Base-by-base conservation (phyloP, 2,888 invertebrate genomes). In the Netelia fuscicornis region DNA sequence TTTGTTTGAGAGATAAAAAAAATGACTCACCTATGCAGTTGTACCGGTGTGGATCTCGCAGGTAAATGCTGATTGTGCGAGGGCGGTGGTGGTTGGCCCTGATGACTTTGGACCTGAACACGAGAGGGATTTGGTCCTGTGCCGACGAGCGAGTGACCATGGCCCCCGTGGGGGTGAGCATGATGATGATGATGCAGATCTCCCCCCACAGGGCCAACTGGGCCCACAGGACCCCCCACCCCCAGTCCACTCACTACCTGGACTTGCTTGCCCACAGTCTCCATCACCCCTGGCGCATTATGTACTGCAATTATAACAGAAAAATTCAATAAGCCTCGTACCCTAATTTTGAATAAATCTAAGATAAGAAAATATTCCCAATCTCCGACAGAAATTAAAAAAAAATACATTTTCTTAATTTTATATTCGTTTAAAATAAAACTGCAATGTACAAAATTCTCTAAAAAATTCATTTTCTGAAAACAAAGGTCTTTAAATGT, bases 191-290 rank as follows among this genome's bases (percentile, higher is more conserved):
- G 93, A 91, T 93, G 93, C 89, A 93, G 90, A 90, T 93, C 93
- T 91, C 89, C 91, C 89, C 92, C 92, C 87, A 92, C 92, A 88
- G 92, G 91, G 87, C 91, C 91, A 87, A 91, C 91, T 70, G 91
- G 92, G 85, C 92, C 92, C 89, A 92, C 92, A 83, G 92, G 92
- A 90, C 93, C 93, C 90, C 92, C 93, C 90, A 92, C 93, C 90
- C 92, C 93, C 90, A 93, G 90, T 90, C 93, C 93, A 90, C 92
- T 92, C 90, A 93, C 93, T 89, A 93, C 93, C 90, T 92, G 93
- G 92, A 93, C 93, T 92, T 91, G 92, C 90, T 93, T 93, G 91
- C 93, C 92, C 92, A 92, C 93, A 90, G 93, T 92, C 92, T 93
- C 93, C 93, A 92, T 93, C 92, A 91, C 92, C 92, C 91, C 90